phyloP scores from a whole-genome alignment of 2,888 invertebrate species.

The Himalopsyche tibetana region DNA sequence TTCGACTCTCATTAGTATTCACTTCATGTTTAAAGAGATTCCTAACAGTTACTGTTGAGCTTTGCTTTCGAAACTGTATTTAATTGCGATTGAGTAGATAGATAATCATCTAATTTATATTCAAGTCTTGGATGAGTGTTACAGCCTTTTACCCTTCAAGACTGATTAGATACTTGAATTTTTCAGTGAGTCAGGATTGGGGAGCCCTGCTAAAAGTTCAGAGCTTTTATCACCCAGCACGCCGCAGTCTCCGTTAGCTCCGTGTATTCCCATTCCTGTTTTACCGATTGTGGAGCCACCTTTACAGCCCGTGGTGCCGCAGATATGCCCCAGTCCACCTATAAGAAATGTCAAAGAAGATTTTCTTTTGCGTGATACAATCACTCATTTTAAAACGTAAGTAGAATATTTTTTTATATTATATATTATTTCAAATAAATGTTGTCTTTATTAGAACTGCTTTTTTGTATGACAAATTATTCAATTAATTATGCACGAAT shows the following conservation, averaged over 20 bases:
- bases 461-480: background rate
- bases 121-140: background rate
- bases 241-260: conserved; percentile 68
- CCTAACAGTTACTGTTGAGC: background rate
- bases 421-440: background rate
- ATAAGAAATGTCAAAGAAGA: conserved; percentile 71
- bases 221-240: conserved; percentile 73
- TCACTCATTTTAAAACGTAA: conserved; percentile 76
- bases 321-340: conserved; percentile 72
- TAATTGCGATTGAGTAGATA: background rate
- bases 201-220: conserved; percentile 73
- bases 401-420: conserved; percentile 66
- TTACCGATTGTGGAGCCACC: conserved; percentile 57
- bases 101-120: background rate
- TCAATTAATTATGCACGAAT: background rate
- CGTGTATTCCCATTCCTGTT: conserved; percentile 52
- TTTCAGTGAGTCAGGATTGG: conserved; percentile 74
- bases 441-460: background rate
- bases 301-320: conserved; percentile 69
- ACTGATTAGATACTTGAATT: conserved; percentile 8
- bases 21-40: background rate
- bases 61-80: background rate
- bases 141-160: background rate
- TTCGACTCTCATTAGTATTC: background rate
- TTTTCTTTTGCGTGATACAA: conserved; percentile 70